Evolutionary conservation across 2,888 invertebrate genomes (phyloP), one percentile per base, ranked within the genome.

Genomic region (Hirtodrosophila histrioides): DNA sequence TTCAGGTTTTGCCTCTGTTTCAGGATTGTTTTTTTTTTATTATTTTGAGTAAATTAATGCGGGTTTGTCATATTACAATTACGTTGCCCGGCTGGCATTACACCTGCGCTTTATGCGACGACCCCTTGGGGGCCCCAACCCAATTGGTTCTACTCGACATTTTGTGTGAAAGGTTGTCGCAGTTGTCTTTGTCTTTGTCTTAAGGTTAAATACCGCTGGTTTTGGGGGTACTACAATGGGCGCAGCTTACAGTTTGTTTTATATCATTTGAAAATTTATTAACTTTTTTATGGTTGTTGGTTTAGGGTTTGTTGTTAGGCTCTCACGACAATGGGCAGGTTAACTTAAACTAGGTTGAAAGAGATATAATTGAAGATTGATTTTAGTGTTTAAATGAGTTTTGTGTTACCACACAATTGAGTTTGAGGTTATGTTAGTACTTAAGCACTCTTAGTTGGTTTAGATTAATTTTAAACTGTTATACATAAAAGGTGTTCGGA

Each of bases 31-130:
- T 37, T 33, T 39, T 49, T 54, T 61, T 63, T 68, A 44, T 43
- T 39, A 35, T 56, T 64, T 54, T 51, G 37, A 48, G 67, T 60
- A 69, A 81, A 82, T 85, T 85, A 77, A 84, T 77, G 69, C 75
- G 71, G 69, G 69, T 69, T 82, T 87, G 87, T 85, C 87, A 84
- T 82, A 87, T 87, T 85, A 78, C 73, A 79, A 87, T 87, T 85
- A 81, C 83, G 44, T 63, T 57, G 61, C 65, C 63, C 76, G 69
- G 80, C 68, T 78, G 78, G 73, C 62, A 77, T 81, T 88, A 85
- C 85, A 85, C 85, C 85, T 85, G 85, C 83, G 63, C 69, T 39
- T 53, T 40, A 69, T 55, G 61, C 64, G 63, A 58, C 45, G 45
- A 46, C 58, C 66, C 75, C 79, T 54, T 17, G 61, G 51, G 84